phyloP scores from a whole-genome alignment of 2,797 vertebrate species.

The Cottoperca gobio region DNA sequence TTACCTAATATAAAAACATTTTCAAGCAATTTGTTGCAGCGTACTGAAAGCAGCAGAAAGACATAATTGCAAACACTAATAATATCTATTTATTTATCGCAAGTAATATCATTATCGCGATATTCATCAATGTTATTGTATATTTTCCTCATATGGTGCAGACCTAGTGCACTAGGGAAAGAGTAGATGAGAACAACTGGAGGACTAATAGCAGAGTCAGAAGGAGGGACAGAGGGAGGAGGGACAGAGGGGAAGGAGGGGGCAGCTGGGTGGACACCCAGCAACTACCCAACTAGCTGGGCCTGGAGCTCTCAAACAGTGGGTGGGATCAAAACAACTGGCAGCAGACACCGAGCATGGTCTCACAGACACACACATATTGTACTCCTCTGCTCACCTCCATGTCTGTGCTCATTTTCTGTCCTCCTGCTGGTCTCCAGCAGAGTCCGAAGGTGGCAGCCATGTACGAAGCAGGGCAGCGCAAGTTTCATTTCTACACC shows the following conservation, averaged over 20 bases:
- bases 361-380: slow-evolving; percentile 61
- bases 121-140: too few species aligned
- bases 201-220: slow-evolving; percentile 76
- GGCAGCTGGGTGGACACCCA: slow-evolving; percentile 63
- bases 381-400: slow-evolving; percentile 50
- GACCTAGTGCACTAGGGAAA: slow-evolving; percentile 47
- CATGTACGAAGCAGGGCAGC: slow-evolving; percentile 56
- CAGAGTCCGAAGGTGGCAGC: slow-evolving; percentile 68
- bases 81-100: too few species aligned
- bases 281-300: slow-evolving; percentile 61
- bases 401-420: slow-evolving; percentile 42
- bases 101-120: too few species aligned
- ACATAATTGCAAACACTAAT: too few species aligned
- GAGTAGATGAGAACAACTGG: slow-evolving; percentile 55
- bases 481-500: slow-evolving; percentile 74
- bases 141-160: too few species aligned
- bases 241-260: slow-evolving; percentile 51
- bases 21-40: too few species aligned
- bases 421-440: slow-evolving; percentile 64
- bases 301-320: slow-evolving; percentile 74
- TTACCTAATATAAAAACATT: too few species aligned
- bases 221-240: slow-evolving; percentile 69
- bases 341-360: slow-evolving; percentile 64
- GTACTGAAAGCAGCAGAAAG: too few species aligned
- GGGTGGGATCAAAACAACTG: slow-evolving; percentile 81